Base-by-base conservation (phyloP, 2,113 vertebrate species). In the Irena cyanogastra region DNA sequence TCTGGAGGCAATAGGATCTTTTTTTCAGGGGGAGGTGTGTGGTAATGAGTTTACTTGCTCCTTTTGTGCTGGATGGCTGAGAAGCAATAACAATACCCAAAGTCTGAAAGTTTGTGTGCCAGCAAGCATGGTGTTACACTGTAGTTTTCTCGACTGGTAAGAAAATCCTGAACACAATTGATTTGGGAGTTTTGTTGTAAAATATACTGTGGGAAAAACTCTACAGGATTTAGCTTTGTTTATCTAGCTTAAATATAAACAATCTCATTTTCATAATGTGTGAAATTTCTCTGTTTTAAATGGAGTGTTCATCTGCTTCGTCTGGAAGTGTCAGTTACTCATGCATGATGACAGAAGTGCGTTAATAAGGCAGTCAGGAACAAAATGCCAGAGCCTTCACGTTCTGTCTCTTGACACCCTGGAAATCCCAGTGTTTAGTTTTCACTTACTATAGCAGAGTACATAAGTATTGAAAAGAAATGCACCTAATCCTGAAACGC, bases 1-100 rank as follows among this genome's bases (percentile, higher is more conserved):
- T 41, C 89, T 81, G 33, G 50, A 88, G 37, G 28, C 30, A 56
- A 47, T 2, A 44, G 5, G 26, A 87, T 52, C 1, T 2, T 16
- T 53, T 42, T 16, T 16, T 12, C 3, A n/a, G n/a, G 4, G 16
- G 7, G 14, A 3, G 2, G 4, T 5, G 6, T 49, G 22, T 56
- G 15, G 9, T 75, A 81, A 61, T 44, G 11, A 47, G 8, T 65
- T 68, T 56, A 7, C 13, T 54, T 70, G 23, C 24, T 91, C 21
- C 5, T 53, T 82, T 60, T 76, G 13, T 83, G n/a, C 24, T 37
- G 57, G 31, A 24, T 35, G 42, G 30, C 24, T 79, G 41, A 49
- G 42, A 61, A 76, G 35, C 11, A 35, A 6, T 57, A 70, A 31
- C 23, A 42, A 0, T 44, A 26, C 37, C 28, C 33, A 5, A 45